A percentile compares a stretch with the other conserved stretches of the same genome.
Conservation (phyloP, 2,888 invertebrate species). For the Cynaeus angustus region DNA sequence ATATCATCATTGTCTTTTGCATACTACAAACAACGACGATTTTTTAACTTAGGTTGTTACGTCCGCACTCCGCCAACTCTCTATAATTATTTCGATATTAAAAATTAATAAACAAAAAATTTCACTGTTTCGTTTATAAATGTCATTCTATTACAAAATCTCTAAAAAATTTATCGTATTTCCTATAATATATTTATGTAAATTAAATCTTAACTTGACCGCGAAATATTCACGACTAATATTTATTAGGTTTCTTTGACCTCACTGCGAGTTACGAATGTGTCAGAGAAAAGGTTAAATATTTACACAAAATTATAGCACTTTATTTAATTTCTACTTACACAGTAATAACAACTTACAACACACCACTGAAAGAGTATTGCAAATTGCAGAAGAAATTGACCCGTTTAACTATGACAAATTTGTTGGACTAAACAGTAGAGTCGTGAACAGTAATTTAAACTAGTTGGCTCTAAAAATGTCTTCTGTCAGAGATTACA, state of each 20-base stretch:
- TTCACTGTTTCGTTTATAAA: not conserved
- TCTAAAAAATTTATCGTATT: too few species aligned
- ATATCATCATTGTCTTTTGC: too few species aligned
- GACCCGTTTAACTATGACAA: constrained; percentile 1
- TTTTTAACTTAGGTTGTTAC: too few species aligned
- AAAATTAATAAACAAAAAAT: not conserved
- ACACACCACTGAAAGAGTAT: not conserved
- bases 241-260: not conserved
- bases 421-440: not conserved
- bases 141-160: too few species aligned
- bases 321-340: not conserved
- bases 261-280: not conserved
- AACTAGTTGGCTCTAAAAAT: not conserved
- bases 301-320: not conserved
- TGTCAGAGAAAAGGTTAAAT: not conserved
- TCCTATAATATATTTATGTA: not conserved
- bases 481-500: too few species aligned
- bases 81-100: not conserved
- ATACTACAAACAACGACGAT: too few species aligned
- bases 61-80: too few species aligned
- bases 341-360: not conserved
- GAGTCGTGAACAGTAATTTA: not conserved
- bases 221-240: not conserved
- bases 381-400: not conserved
- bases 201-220: not conserved